phyloP scores from a whole-genome alignment of 2,797 vertebrate genomes.

The Aldrovandia affinis region DNA sequence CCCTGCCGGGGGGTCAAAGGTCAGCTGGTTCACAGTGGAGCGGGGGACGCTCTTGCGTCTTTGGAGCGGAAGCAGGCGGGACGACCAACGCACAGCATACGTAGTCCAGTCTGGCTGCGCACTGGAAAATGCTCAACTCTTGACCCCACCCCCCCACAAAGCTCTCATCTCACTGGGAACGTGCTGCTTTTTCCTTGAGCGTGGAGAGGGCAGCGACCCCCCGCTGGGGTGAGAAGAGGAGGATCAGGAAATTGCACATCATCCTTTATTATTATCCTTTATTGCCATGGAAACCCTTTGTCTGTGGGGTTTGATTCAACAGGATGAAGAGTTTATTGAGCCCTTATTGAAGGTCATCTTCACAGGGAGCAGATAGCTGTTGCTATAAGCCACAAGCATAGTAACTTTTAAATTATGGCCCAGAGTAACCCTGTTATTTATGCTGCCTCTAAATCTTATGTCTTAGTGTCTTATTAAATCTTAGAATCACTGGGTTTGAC shows the following conservation, averaged over 20 bases:
- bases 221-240: background rate
- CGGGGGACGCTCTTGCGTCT: background rate
- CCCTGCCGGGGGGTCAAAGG: constrained; percentile 5
- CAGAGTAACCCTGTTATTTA: background rate
- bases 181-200: background rate
- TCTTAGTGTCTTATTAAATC: background rate
- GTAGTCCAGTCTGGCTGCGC: background rate
- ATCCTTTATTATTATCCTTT: too few relatives aligned
- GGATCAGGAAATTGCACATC: background rate
- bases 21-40: constrained; percentile 15
- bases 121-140: constrained; percentile 32
- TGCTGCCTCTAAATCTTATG: background rate
- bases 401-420: background rate
- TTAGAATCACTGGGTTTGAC: background rate
- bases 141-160: constrained; percentile 1
- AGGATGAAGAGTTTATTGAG: too few relatives aligned
- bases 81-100: background rate
- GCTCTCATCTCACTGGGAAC: constrained; percentile 7
- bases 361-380: background rate
- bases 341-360: background rate
- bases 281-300: background rate
- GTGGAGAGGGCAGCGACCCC: constrained; percentile 7
- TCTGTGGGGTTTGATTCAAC: background rate
- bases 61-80: background rate
- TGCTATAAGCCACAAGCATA: background rate